Base-by-base conservation (phyloP, 2,113 vertebrate genomes). In the Centropus unirufus region DNA sequence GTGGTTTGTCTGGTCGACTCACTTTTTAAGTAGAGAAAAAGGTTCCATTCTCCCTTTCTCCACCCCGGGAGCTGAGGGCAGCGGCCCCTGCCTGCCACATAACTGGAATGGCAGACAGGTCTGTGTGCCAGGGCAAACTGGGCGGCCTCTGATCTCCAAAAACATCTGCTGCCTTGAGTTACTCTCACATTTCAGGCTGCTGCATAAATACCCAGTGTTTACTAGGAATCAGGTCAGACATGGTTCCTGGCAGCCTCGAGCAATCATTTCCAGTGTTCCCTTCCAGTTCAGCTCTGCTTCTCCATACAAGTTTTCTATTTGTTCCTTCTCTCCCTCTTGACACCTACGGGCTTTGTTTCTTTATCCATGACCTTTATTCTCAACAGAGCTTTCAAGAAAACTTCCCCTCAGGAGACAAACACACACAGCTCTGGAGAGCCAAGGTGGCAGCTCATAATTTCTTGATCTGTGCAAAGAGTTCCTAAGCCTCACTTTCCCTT, bases 191-290 rank as follows among this genome's bases (percentile, higher is more conserved):
- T 70, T 66, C 96, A 87, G 93, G 79, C 92, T 91, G 69, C 86
- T 78, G 86, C 94, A 95, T 86, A 89, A 89, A 94, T 78, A 44
- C 73, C 79, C 90, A 83, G 82, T 94, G 93, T 93, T 89, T 89
- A 74, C 67, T 70, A 73, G 85, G 83, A 93, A 90, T 66, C 51
- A 24, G 93, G 87, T 84, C 91, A 94, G 93, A 84, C 93, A 66
- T 67, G 76, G 90, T 47, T 93, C 49, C 91, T 92, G 92, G 83
- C 94, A 92, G 81, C 87, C 77, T 59, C 47, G 2, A 77, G 89
- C 80, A 9, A 12, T 3, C 46, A 90, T 95, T 93, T 93, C 93
- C 96, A 95, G 76, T 13, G 14, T 22, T 77, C 81, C 83, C 61
- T 77, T 81, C 93, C 95, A 96, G 87, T 30, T 86, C 30, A 83